Evolutionary conservation across 2,888 invertebrate genomes (phyloP).

Genomic region (Phytoseiulus persimilis): DNA sequence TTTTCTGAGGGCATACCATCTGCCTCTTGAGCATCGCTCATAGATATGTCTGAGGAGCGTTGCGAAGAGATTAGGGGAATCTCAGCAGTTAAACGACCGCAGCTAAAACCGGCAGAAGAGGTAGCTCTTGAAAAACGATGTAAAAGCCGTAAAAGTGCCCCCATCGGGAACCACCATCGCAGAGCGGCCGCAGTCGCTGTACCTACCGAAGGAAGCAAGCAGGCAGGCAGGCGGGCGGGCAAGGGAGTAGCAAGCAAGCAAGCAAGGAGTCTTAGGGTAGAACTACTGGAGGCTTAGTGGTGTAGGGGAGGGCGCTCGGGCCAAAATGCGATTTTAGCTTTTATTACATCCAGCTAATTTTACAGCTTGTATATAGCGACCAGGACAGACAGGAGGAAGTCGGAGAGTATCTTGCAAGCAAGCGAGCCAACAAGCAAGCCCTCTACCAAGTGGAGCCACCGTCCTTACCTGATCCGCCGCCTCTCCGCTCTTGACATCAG

Average conservation of each 20-base stretch:
- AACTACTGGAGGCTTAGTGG: slow-evolving; percentile 5
- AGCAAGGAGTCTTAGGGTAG: neutral
- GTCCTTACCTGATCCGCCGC: neutral
- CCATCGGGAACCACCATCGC: neutral
- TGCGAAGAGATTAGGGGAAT: neutral
- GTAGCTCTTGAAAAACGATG: slow-evolving; percentile 35
- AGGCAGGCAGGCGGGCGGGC: neutral
- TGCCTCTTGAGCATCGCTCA: neutral
- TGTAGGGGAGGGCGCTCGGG: neutral
- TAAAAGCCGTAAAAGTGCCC: slow-evolving; percentile 36
- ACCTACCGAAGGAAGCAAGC: neutral
- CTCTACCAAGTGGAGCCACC: neutral
- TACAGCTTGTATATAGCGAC: slow-evolving; percentile 33
- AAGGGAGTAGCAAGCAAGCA: neutral
- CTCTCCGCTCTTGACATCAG: neutral
- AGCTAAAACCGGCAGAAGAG: neutral
- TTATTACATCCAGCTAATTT: slow-evolving; percentile 36
- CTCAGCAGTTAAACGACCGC: neutral
- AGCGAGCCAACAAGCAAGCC: neutral
- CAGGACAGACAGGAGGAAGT: neutral
- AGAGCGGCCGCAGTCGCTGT: neutral
- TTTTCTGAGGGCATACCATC: too few species aligned
- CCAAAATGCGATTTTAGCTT: slow-evolving; percentile 37
- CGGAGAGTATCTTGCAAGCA: neutral
- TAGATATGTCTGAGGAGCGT: neutral